phyloP scores from a whole-genome alignment of 2,888 invertebrate species.

The Hirtodrosophila trivittata region DNA sequence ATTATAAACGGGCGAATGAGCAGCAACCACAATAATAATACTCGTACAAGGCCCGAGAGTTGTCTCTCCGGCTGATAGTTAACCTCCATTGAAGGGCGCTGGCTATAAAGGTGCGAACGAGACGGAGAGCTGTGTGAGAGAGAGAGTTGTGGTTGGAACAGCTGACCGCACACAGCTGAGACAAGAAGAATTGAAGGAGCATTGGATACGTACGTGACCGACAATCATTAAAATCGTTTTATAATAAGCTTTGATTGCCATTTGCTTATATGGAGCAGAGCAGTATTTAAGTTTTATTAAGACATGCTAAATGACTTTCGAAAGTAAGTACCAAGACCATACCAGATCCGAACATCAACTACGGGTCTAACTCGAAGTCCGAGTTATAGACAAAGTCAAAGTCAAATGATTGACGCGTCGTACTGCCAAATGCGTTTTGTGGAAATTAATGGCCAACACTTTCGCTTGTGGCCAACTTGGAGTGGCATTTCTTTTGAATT shows the following conservation, averaged over 20 bases:
- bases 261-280: slow-evolving; percentile 73
- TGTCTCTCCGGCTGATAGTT: slow-evolving; percentile 29
- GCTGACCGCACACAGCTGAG: background rate
- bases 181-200: slow-evolving; percentile 16
- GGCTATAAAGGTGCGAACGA: too few relatives aligned
- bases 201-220: slow-evolving; percentile 37
- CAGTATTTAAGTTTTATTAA: slow-evolving; percentile 71
- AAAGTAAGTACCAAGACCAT: slow-evolving; percentile 49
- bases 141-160: slow-evolving; percentile 18
- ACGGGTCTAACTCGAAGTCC: background rate
- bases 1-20: slow-evolving; percentile 74
- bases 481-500: slow-evolving; percentile 50
- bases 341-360: slow-evolving; percentile 8
- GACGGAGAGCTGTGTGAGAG: background rate
- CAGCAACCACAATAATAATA: slow-evolving; percentile 62
- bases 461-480: slow-evolving; percentile 52
- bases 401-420: slow-evolving; percentile 55
- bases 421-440: slow-evolving; percentile 62
- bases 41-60: slow-evolving; percentile 28
- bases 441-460: slow-evolving; percentile 73
- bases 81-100: slow-evolving; percentile 72
- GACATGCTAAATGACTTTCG: slow-evolving; percentile 77
- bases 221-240: slow-evolving; percentile 57
- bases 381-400: slow-evolving; percentile 46
- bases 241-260: slow-evolving; percentile 69